These are phyloP conservation scores for Incurvaria masculella DNA, from an alignment of 2,888 invertebrate genomes.

Conservation along the genomic window DNA sequence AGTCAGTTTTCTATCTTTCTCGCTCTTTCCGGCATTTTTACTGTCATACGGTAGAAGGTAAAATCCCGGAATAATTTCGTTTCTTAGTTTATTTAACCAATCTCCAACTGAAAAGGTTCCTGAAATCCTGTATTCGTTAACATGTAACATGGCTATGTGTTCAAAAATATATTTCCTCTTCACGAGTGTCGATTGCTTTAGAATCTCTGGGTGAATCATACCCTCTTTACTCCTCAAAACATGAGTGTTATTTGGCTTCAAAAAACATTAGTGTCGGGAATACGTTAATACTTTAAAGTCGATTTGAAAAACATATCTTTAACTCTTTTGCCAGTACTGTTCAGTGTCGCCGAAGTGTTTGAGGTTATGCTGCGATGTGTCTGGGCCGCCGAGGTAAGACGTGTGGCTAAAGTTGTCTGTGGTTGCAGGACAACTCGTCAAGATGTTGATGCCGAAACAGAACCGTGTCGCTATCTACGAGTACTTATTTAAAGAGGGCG, in stretches of 20 bases:
- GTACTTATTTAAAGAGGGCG: constrained; percentile 98
- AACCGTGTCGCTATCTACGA: constrained; percentile 96
- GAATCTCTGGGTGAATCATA: background rate
- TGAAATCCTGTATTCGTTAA: background rate
- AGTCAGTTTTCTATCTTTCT: background rate
- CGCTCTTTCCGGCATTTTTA: constrained; percentile 4
- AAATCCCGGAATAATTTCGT: background rate
- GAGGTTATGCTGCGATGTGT: too few species aligned
- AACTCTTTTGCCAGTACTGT: too few species aligned
- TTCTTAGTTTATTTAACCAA: constrained; percentile 4
- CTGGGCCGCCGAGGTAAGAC: too few species aligned
- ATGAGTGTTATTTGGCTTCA: background rate
- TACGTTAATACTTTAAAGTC: too few species aligned
- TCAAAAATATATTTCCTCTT: background rate
- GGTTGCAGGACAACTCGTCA: constrained; percentile 51
- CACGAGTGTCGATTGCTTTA: background rate
- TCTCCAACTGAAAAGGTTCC: background rate
- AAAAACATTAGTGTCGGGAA: too few species aligned
- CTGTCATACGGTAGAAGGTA: constrained; percentile 6
- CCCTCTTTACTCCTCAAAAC: background rate
- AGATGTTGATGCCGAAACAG: constrained; percentile 99
- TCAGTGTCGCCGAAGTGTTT: too few species aligned
- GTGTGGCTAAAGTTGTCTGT: constrained; percentile 15
- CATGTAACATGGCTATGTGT: constrained; percentile 1
- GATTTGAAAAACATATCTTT: too few species aligned